Base-by-base conservation (phyloP, 2,113 vertebrate species). In the Sphaerodactylus townsendi region DNA sequence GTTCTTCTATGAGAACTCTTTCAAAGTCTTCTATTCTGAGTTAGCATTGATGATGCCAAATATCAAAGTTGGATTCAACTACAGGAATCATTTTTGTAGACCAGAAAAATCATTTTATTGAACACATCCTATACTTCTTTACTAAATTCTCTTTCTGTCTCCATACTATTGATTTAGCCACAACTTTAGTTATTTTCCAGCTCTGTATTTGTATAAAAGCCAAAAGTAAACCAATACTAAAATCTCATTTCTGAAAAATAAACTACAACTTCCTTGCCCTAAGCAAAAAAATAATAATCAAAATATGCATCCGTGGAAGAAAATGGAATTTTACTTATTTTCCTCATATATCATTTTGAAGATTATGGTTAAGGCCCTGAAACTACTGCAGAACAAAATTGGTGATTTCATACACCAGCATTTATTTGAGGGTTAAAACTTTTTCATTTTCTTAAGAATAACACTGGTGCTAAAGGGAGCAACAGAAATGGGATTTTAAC, bases 401-500 rank as follows among this genome's bases (percentile, higher is more conserved):
- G 13, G 35, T 59, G 90, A 82, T 73, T 35, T 44, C 79, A 39
- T 65, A 74, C 7, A 84, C 9, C 71, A 41, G 1, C 8, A n/a
- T 85, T 62, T 59, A 71, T 72, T 56, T 44, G 10, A 62, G 77
- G 79, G 90, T 5, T 30, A 23, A 48, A 56, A n/a, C n/a, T 69
- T 79, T 62, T 85, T 88, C 53, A 81, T 70, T 37, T 66, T 25
- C 15, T 88, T 82, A 85, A 33, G 81, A 87, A 77, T 13, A 75
- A 79, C 88, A 91, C 5, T 33, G 3, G 37, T 86, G 30, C 30
- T 84, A 72, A 78, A 71, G 74, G 5, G 1, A 86, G 86, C 78
- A 59, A 77, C 15, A 85, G 59, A 86, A 91, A 89, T 66, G 84
- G 33, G 17, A 86, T 77, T 82, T 82, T 68, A 74, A 10, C 35